Percentiles rank a stretch among this genome's conserved stretches.
These are phyloP conservation scores for Carcinoscorpius rotundicauda DNA, from an alignment of 1,140 invertebrate genomes.

Conservation along the genomic window DNA sequence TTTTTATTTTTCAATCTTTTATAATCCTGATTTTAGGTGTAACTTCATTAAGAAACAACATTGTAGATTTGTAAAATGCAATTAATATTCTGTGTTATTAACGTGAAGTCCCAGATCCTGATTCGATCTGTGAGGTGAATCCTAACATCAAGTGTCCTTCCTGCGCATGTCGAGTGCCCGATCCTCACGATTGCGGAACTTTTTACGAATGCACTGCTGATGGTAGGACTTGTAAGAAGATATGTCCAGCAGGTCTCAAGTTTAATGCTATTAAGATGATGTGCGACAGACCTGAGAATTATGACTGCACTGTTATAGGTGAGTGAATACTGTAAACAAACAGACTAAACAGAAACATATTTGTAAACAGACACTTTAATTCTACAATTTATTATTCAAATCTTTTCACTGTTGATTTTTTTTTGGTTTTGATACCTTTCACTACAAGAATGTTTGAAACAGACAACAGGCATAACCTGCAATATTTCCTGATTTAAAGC, in stretches of 20 bases:
- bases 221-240: conserved; percentile 7
- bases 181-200: conserved; percentile 16
- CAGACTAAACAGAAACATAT: no score
- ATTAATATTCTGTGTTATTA: not conserved
- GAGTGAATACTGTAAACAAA: no score
- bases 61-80: not conserved
- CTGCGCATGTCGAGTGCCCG: conserved; percentile 12
- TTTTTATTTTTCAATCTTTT: not conserved
- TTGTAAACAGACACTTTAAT: no score
- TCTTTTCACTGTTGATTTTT: no score
- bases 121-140: no score
- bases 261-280: conserved; percentile 2
- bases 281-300: conserved; percentile 8
- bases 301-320: not conserved
- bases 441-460: no score
- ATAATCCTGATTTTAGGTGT: not conserved
- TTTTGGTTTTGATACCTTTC: no score
- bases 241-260: conserved; percentile 5
- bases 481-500: no score
- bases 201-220: conserved; percentile 12
- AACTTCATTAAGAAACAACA: not conserved
- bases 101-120: not conserved
- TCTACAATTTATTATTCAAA: no score
- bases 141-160: conserved; percentile 1
- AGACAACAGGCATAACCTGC: no score